Percentiles rank a stretch among this genome's conserved stretches.
Evolutionary conservation across 2,888 invertebrate genomes (phyloP).

Genomic region (Gymnosoma rotundatum): DNA sequence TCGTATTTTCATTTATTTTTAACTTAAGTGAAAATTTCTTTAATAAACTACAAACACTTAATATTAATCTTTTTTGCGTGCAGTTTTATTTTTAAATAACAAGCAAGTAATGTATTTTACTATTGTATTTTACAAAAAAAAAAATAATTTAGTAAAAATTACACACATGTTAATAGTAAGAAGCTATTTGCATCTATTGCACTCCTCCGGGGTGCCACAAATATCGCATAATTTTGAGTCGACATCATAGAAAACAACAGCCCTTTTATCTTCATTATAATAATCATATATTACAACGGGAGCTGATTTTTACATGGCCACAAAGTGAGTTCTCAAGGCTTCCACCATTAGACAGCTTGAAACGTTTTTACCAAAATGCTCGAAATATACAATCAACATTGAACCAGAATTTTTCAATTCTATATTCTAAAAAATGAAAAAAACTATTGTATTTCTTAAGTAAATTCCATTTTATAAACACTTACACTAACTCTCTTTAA

Average conservation of each 20-base stretch:
- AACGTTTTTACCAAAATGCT: conserved; percentile 85
- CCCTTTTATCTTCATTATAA: conserved; percentile 88
- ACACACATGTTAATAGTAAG: too few species aligned
- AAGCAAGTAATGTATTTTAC: too few species aligned
- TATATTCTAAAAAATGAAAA: conserved; percentile 82
- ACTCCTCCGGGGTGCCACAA: conserved; percentile 85
- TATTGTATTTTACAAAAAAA: too few species aligned
- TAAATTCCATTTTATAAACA: neutral
- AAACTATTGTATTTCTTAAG: neutral
- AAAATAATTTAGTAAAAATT: too few species aligned
- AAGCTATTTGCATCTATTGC: neutral
- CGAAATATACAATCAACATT: conserved; percentile 88
- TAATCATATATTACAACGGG: conserved; percentile 94
- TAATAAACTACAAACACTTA: too few species aligned
- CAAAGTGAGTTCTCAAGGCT: conserved; percentile 91
- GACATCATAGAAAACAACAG: conserved; percentile 77
- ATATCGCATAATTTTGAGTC: conserved; percentile 87
- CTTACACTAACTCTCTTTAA: conserved; percentile 82
- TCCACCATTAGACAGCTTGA: conserved; percentile 91
- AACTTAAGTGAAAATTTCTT: too few species aligned
- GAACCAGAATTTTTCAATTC: conserved; percentile 87
- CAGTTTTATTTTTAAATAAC: too few species aligned
- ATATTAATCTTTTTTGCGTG: too few species aligned
- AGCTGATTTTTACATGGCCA: conserved; percentile 93
- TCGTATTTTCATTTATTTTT: too few species aligned